Evolutionary conservation across 2,113 vertebrate genomes (phyloP), one percentile per base, ranked within the genome.

Genomic region (Toxotes jaculatrix): DNA sequence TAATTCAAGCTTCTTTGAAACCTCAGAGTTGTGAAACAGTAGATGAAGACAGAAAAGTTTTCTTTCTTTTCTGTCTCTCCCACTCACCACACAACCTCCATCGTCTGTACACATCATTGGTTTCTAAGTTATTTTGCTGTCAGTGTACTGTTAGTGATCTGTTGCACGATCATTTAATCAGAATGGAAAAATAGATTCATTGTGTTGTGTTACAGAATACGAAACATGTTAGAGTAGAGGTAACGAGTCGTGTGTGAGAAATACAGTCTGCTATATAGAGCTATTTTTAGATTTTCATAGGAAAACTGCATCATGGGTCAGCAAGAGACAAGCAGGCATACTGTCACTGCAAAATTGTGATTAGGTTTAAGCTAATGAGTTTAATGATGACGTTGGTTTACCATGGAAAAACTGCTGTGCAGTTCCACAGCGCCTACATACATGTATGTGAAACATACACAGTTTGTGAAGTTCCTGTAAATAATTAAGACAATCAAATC

Each of bases 1-100:
- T 89, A 76, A 79, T 88, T 88, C 77, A 87, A 83, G 51, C 62
- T 88, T 73, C 72, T 84, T 74, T 82, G 77, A 88, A 92, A 89
- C 69, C 64, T 80, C 40, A 60, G 8, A 53, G 62, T 83, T 90
- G 74, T 82, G 83, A 87, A 92, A 91, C 82, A 85, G 70, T 27
- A 5, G 19, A 76, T 32, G 13, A 78, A 68, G 57, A 72, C 59
- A 81, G 62, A 82, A 74, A 77, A 62, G 62, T 79, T 73, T 77
- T 56, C 43, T 21, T 4, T 45, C 3, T 42, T 56, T 5, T 68
- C 65, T 45, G 72, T 84, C 47, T 71, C 87, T 87, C 84, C 80
- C 71, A 85, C 90, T 77, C 89, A 83, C 49, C 36, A 17, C 51
- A 82, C 61, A 31, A 45, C 17, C 73, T 69, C n/a, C 51, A 71